Evolutionary conservation across 2,888 invertebrate genomes (phyloP).

Genomic region (Melanostoma scalare): DNA sequence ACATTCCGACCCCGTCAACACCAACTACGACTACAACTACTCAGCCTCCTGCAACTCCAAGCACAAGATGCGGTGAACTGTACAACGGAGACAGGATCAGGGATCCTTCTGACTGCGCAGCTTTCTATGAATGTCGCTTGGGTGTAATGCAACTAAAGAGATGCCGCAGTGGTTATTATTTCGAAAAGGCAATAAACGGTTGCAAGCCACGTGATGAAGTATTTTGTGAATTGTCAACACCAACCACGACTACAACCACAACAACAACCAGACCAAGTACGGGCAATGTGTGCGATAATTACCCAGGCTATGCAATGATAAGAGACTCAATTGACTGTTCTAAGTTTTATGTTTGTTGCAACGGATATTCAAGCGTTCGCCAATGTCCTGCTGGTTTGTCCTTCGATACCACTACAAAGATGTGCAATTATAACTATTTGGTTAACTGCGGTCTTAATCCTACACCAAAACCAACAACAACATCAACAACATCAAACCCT

Average conservation of each 20-base stretch:
- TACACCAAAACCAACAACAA: not conserved
- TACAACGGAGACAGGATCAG: no score
- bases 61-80: no score
- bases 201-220: no score
- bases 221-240: not conserved
- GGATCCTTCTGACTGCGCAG: slow-evolving; percentile 6
- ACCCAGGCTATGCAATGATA: not conserved
- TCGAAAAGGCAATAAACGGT: no score
- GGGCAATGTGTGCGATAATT: not conserved
- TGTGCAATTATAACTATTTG: not conserved
- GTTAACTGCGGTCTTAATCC: not conserved
- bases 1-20: not conserved
- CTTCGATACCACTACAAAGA: not conserved
- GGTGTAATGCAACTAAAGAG: not conserved
- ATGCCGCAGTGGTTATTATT: no score
- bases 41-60: no score
- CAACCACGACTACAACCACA: not conserved
- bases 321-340: slow-evolving; percentile 12
- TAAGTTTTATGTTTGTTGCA: slow-evolving; percentile 13
- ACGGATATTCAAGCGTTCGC: not conserved
- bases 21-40: not conserved
- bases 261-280: not conserved
- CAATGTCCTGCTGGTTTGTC: not conserved
- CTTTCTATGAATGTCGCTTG: not conserved
- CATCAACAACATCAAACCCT: no score